Evolutionary conservation across 2,113 vertebrate species (phyloP).

Genomic region (Loxodonta africana): DNA sequence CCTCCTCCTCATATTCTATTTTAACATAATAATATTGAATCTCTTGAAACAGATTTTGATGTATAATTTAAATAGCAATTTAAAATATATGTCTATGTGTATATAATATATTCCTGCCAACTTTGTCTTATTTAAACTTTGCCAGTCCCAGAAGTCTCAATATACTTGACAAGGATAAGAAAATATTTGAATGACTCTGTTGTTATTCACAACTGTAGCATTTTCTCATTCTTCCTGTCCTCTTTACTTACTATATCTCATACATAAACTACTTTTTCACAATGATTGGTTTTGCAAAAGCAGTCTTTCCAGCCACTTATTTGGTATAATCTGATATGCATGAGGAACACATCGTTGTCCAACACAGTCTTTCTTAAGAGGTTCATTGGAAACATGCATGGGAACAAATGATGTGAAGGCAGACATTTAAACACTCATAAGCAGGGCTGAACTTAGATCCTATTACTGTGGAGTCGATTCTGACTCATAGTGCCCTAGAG

Average conservation of each 20-base stretch:
- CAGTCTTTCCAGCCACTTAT: background rate
- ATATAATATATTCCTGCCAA: background rate
- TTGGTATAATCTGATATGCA: background rate
- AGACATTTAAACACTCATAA: background rate
- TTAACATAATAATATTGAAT: background rate
- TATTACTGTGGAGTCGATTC: too few species aligned
- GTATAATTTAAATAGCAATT: background rate
- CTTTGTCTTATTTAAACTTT: background rate
- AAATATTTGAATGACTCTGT: background rate
- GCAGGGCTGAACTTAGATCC: background rate
- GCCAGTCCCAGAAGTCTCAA: background rate
- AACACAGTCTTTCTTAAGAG: background rate
- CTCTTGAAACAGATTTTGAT: background rate
- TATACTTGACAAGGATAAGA: background rate
- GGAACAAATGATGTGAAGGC: background rate
- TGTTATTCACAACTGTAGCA: background rate
- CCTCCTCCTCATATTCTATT: constrained; percentile 25
- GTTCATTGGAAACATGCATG: background rate
- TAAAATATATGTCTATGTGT: background rate
- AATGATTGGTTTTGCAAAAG: background rate
- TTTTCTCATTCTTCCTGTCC: background rate
- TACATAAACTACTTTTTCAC: background rate
- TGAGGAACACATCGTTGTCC: background rate
- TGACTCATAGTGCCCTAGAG: too few species aligned
- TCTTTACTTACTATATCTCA: background rate